phyloP scores from a whole-genome alignment of 1,140 invertebrate genomes.

The Ostrea denselamellosa region DNA sequence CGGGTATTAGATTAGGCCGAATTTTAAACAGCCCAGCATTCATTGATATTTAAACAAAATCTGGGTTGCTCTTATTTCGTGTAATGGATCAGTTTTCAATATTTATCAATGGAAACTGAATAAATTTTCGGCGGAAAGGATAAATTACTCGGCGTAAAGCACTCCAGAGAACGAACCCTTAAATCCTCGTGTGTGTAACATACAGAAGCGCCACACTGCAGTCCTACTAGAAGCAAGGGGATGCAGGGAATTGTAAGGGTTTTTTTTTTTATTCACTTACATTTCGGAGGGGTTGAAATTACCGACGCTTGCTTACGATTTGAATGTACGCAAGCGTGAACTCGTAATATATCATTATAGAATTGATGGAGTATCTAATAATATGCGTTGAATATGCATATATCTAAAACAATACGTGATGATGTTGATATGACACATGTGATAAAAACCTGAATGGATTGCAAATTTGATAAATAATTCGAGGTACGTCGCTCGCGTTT shows the following conservation, averaged over 20 bases:
- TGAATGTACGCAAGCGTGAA: not conserved
- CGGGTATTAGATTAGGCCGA: conserved; percentile 24
- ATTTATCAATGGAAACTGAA: conserved; percentile 34
- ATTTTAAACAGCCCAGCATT: conserved; percentile 14
- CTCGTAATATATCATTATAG: conserved; percentile 13
- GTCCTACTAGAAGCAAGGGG: not conserved
- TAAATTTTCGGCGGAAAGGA: conserved; percentile 7
- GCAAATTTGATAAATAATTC: not conserved
- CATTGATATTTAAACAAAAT: conserved; percentile 16
- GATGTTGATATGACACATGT: not conserved
- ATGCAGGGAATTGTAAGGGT: not conserved
- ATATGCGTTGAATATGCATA: conserved; percentile 2
- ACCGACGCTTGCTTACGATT: not conserved
- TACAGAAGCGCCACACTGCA: not conserved
- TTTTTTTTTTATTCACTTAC: not conserved
- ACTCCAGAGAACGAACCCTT: not conserved
- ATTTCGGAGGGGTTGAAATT: conserved; percentile 12
- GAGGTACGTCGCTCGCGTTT: not conserved
- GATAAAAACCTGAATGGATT: not conserved
- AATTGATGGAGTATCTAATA: not conserved
- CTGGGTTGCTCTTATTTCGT: conserved; percentile 32
- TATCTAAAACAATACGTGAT: not conserved
- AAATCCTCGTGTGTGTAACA: not conserved
- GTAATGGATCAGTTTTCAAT: conserved; percentile 26
- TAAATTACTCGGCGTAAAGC: not conserved